Conservation (phyloP, 2,113 vertebrate genomes). For the cat (Felis catus) region DNA sequence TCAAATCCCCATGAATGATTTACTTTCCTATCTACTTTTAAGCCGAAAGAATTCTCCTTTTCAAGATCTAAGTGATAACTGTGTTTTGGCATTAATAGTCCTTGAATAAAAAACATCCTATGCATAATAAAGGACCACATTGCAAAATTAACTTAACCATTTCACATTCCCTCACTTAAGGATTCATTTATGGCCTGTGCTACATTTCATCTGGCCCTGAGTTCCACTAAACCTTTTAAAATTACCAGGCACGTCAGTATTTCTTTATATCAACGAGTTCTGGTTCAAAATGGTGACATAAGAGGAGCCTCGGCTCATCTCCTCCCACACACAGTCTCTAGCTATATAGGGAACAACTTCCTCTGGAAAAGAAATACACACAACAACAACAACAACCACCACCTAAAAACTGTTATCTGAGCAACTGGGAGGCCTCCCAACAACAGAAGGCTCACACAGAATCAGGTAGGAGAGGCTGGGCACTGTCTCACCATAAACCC, state of each 20-base stretch:
- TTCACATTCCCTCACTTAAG: neutral
- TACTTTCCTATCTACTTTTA: constrained; percentile 8
- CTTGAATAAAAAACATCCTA: neutral
- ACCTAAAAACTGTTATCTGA: neutral
- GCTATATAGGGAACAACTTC: neutral
- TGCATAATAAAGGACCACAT: neutral
- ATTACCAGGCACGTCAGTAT: neutral
- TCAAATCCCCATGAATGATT: constrained; percentile 37
- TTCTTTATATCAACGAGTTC: neutral
- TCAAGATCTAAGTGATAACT: neutral
- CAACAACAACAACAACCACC: neutral
- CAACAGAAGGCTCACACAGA: neutral
- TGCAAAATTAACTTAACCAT: neutral
- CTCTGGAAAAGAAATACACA: neutral
- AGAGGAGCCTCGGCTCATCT: neutral
- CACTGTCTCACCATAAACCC: neutral
- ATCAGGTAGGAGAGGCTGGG: neutral
- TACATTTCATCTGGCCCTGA: neutral
- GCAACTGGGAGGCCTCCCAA: neutral
- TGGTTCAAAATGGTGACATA: neutral
- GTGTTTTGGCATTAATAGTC: neutral
- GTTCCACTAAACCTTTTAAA: neutral
- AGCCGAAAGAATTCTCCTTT: neutral
- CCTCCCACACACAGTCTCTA: neutral
- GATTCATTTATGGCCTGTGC: neutral